phyloP scores from a whole-genome alignment of 2,797 vertebrate genomes.

The Spatula clypeata region DNA sequence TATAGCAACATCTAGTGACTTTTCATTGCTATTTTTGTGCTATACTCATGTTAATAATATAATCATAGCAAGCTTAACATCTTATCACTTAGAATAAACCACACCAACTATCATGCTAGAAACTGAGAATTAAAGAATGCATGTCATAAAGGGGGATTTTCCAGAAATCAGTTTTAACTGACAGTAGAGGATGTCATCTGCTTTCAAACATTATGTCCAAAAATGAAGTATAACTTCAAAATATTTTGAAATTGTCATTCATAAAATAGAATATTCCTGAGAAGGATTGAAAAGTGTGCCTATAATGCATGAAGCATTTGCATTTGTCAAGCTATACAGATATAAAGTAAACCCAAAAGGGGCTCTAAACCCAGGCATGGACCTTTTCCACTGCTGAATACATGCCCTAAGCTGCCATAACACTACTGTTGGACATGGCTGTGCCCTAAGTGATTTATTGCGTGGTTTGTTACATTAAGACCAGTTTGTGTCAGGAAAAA shows the following conservation, averaged over 20 bases:
- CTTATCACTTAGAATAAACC: not conserved
- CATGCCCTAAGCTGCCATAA: not conserved
- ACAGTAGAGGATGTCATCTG: not conserved
- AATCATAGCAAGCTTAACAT: not conserved
- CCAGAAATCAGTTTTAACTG: not conserved
- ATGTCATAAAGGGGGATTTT: not conserved
- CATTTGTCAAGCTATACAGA: not conserved
- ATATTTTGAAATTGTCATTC: conserved; percentile 6
- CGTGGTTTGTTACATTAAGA: not conserved
- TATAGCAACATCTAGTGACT: conserved; percentile 27
- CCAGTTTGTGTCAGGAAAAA: not conserved
- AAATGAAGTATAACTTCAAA: not conserved
- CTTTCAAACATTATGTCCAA: not conserved
- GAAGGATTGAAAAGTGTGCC: not conserved
- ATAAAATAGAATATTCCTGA: not conserved
- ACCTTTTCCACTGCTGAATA: not conserved
- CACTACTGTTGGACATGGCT: not conserved
- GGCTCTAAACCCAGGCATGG: not conserved
- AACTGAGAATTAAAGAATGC: not conserved
- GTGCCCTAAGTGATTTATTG: not conserved
- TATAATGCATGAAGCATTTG: not conserved
- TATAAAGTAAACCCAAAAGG: not conserved
- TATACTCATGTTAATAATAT: conserved; percentile 14
- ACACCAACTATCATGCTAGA: not conserved
- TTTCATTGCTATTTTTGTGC: conserved; percentile 22